Evolutionary conservation across 2,113 vertebrate genomes (phyloP).

Genomic region (Scolopax mira): DNA sequence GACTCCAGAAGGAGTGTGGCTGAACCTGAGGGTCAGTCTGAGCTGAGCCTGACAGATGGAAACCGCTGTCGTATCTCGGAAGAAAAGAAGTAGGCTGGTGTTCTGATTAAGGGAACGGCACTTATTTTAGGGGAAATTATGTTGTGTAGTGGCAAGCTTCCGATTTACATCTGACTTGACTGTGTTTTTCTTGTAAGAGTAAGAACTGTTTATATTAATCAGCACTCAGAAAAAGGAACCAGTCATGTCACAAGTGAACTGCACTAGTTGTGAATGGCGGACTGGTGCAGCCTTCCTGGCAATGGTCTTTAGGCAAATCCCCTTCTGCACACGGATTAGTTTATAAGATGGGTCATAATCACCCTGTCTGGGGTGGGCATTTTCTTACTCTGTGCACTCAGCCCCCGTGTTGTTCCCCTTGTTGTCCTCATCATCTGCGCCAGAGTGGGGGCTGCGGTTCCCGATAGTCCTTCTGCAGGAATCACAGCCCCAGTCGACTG

Average conservation of each 20-base stretch:
- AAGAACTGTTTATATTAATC: neutral
- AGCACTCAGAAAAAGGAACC: neutral
- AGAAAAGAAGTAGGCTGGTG: neutral
- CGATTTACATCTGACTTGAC: neutral
- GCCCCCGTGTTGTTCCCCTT: neutral
- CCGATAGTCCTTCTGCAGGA: neutral
- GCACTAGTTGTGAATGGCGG: neutral
- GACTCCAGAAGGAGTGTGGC: neutral
- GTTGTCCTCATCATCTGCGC: neutral
- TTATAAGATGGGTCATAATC: conserved; percentile 60
- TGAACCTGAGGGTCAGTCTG: neutral
- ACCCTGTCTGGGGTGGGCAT: neutral
- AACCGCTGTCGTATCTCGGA: neutral
- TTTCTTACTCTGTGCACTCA: neutral
- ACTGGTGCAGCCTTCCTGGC: conserved; percentile 2
- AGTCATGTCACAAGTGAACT: neutral
- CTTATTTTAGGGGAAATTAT: neutral
- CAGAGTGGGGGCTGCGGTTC: neutral
- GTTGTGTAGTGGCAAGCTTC: neutral
- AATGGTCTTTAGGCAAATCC: conserved; percentile 48
- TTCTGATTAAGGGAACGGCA: neutral
- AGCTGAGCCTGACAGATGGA: neutral
- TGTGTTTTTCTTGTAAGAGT: neutral
- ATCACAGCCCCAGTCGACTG: rapidly evolving
- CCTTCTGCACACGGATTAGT: conserved; percentile 50